Base-by-base conservation (phyloP, 2,113 vertebrate species). In the Tragelaphus imberbis region DNA sequence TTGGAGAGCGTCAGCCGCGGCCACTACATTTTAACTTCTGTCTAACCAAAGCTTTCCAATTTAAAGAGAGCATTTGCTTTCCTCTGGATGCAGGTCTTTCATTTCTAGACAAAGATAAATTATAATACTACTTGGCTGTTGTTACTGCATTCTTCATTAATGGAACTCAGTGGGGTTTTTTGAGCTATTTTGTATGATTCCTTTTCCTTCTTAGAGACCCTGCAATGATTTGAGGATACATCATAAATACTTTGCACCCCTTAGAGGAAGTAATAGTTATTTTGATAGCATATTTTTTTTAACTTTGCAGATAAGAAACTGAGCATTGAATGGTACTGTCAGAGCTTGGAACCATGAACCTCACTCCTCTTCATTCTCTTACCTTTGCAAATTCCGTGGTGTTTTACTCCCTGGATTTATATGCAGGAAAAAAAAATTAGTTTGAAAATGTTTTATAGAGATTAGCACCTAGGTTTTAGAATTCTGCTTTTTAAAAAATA, bases 401-500 rank as follows among this genome's bases (percentile, higher is more conserved):
- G n/a, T 58, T 33, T 93, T 25, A 56, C n/a, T 91, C 55, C 79
- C 53, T 71, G 16, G 9, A 40, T 55, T 80, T 23, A 68, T 80
- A 56, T 44, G 53, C 65, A 40, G 47, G 44, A 2, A 51, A 2
- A 30, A 71, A 91, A 92, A 94, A 84, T 49, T 49, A 47, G 36
- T 87, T 94, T 88, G 25, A 28, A 84, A 80, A 84, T 86, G 15
- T 81, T 58, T 82, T 61, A 44, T 80, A 84, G 21, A 93, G 23
- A 58, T 68, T 55, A 96, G 11, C 2, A 17, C 33, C 75, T 56
- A 77, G 17, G 44, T 94, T 81, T 97, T 90, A 71, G 36, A 93
- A 84, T 88, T 97, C 59, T 82, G 68, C 19, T 92, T 97, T 91
- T 55, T 47, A 55, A 85, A 97, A 97, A 95, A 51, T 71, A 88